Percentiles rank a stretch among this genome's conserved stretches.
phyloP scores from a whole-genome alignment of 2,888 invertebrate species.

The Halocaridina rubra region DNA sequence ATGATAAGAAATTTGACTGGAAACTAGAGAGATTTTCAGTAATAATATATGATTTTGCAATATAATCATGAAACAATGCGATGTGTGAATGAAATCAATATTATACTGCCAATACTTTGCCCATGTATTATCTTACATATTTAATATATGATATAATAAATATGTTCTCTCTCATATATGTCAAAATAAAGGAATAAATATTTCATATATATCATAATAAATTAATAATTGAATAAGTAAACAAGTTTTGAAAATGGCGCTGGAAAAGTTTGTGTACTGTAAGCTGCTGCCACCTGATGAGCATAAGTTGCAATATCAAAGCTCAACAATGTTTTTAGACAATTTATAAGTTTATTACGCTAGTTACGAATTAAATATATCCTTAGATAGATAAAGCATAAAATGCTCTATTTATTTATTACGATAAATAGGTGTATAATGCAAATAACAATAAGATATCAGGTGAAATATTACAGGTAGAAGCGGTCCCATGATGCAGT shows the following conservation, averaged over 20 bases:
- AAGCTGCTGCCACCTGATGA: constrained; percentile 54
- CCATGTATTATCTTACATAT: too few relatives aligned
- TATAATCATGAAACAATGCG: neutral
- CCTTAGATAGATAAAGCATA: too few relatives aligned
- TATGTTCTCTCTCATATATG: neutral
- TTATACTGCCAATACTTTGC: neutral
- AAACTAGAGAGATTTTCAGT: too few relatives aligned
- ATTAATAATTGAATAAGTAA: neutral
- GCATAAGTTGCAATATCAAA: neutral
- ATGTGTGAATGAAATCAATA: neutral
- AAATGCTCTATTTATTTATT: neutral
- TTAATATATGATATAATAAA: neutral
- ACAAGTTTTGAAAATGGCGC: constrained; percentile 48
- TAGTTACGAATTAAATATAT: neutral
- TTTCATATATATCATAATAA: neutral
- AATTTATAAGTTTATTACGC: neutral
- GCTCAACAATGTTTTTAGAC: neutral
- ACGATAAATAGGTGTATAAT: neutral
- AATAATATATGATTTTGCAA: too few relatives aligned
- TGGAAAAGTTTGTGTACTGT: constrained; percentile 61
- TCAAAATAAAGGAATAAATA: neutral
- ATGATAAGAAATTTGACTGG: neutral
- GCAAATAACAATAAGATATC: neutral
- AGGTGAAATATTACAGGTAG: too few relatives aligned
- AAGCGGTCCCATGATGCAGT: constrained; percentile 32